These are phyloP conservation scores for Drosophila erecta DNA, from an alignment of 1,140 invertebrate genomes.

Conservation along the genomic window DNA sequence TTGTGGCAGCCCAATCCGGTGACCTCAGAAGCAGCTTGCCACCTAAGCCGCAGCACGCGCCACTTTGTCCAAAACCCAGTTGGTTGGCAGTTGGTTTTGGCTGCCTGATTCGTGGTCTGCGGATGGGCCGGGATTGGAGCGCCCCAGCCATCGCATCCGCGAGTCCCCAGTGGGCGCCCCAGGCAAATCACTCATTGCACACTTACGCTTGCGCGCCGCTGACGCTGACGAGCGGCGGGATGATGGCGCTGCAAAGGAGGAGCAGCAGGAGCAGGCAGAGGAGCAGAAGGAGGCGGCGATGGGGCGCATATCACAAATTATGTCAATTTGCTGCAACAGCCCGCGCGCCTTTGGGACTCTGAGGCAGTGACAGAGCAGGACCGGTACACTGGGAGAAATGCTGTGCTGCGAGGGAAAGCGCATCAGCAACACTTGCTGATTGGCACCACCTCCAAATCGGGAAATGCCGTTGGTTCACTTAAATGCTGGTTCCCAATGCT, in stretches of 20 bases:
- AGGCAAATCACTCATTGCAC: conserved; percentile 83
- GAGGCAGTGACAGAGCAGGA: conserved; percentile 23
- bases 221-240: conserved; percentile 25
- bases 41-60: conserved; percentile 79
- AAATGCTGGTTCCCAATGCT: no score
- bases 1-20: conserved; percentile 50
- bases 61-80: conserved; percentile 67
- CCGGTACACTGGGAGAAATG: conserved; percentile 1
- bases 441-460: no score
- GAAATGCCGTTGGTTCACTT: no score
- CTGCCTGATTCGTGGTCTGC: conserved; percentile 55
- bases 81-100: conserved; percentile 57
- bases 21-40: conserved; percentile 72
- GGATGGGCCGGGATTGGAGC: not conserved
- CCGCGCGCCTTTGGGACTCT: conserved; percentile 45
- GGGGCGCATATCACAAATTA: conserved; percentile 74
- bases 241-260: conserved; percentile 7
- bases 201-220: conserved; percentile 69
- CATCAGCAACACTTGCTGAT: no score
- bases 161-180: conserved; percentile 60
- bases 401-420: no score
- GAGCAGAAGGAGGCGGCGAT: conserved; percentile 12
- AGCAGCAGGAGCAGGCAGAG: not conserved
- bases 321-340: conserved; percentile 74
- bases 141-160: not conserved